Conservation (phyloP, 2,888 invertebrate genomes). For the Cremastinae sp. region DNA sequence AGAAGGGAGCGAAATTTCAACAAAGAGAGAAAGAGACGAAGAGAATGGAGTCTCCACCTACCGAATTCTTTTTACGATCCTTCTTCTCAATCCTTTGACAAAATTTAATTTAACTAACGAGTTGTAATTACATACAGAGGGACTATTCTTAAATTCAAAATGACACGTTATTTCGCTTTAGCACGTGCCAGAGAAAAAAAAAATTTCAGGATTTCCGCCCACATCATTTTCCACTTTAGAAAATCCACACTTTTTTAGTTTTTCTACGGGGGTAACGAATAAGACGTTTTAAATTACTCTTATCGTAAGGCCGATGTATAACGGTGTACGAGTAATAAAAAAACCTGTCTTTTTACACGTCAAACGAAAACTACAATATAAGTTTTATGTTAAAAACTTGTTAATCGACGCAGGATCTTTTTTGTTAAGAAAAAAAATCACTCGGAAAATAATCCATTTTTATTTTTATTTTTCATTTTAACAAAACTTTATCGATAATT, state of each 20-base stretch:
- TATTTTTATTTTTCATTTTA: too few species aligned
- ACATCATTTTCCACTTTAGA: neutral
- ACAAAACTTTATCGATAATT: too few species aligned
- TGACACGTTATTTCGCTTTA: conserved; percentile 46
- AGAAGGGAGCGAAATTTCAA: neutral
- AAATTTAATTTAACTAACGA: conserved; percentile 65
- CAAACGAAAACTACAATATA: too few species aligned
- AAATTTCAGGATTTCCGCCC: neutral
- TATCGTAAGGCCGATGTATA: too few species aligned
- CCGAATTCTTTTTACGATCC: conserved; percentile 39
- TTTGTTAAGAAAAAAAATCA: too few species aligned
- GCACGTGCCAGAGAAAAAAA: conserved; percentile 14
- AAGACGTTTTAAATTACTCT: too few species aligned
- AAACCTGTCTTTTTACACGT: too few species aligned
- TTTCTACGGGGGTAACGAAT: too few species aligned
- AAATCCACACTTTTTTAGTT: neutral
- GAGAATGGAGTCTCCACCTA: conserved; percentile 12
- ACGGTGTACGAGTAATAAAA: too few species aligned
- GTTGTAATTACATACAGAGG: conserved; percentile 46
- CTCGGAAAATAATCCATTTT: too few species aligned
- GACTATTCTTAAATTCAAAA: conserved; percentile 53
- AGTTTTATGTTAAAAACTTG: too few species aligned
- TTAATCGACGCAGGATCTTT: too few species aligned
- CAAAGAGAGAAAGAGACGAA: conserved; percentile 1
- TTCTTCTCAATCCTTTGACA: conserved; percentile 43